Conservation (phyloP, 2,797 vertebrate genomes). For the Spondyliosoma cantharus region DNA sequence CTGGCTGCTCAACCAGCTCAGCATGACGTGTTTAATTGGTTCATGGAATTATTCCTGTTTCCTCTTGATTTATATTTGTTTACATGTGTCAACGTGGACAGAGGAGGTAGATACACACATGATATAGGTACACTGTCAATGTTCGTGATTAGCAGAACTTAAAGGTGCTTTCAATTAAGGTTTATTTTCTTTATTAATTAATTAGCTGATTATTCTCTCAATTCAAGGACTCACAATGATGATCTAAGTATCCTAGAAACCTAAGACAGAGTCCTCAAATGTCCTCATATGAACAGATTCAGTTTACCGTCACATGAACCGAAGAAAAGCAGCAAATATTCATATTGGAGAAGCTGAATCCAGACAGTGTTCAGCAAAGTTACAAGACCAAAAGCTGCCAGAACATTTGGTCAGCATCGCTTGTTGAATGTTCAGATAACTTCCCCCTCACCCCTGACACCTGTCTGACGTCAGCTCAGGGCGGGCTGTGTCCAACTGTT, state of each 20-base stretch:
- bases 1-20: constrained; percentile 49
- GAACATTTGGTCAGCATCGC: neutral
- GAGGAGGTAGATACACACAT: constrained; percentile 14
- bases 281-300: neutral
- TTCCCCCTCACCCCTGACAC: neutral
- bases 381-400: neutral
- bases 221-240: neutral
- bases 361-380: neutral
- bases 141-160: neutral
- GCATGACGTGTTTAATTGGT: constrained; percentile 62
- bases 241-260: neutral
- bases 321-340: neutral
- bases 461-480: neutral
- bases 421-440: neutral
- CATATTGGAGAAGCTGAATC: neutral
- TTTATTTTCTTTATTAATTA: neutral
- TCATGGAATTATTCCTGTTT: constrained; percentile 57
- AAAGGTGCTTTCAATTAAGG: neutral
- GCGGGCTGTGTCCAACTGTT: neutral
- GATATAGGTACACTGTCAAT: neutral
- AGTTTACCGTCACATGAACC: neutral
- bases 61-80: constrained; percentile 58
- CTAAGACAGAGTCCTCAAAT: neutral
- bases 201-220: neutral
- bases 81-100: constrained; percentile 44